Conservation (phyloP, 2,113 vertebrate species). For the Eulemur rufifrons region DNA sequence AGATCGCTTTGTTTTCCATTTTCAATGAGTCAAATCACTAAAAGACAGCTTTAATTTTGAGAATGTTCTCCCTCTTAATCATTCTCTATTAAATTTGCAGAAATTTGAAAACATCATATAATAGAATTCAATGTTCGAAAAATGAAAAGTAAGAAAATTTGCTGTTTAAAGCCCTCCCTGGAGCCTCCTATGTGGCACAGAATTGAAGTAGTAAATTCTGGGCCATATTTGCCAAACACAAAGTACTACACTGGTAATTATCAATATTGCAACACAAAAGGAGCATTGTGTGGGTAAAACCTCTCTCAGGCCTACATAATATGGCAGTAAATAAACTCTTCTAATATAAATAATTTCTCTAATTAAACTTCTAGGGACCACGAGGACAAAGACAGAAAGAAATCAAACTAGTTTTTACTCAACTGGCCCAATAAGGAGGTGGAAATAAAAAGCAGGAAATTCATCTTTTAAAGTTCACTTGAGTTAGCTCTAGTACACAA, state of each 20-base stretch:
- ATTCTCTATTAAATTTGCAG: background rate
- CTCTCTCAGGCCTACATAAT: background rate
- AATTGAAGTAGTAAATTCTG: background rate
- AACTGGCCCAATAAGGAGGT: background rate
- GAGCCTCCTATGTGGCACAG: background rate
- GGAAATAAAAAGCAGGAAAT: background rate
- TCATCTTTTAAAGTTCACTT: background rate
- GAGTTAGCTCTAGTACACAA: background rate
- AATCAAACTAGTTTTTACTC: background rate
- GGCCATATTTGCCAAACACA: background rate
- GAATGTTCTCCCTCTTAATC: conserved; percentile 20
- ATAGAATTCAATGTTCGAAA: background rate
- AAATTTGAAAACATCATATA: background rate
- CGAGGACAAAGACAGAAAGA: background rate
- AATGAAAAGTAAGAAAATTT: background rate
- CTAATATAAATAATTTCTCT: background rate
- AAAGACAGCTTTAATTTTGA: conserved; percentile 12
- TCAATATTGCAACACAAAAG: conserved; percentile 30
- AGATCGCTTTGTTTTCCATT: conserved; percentile 31
- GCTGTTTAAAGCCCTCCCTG: background rate
- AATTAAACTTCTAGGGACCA: background rate
- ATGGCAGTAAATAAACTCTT: background rate
- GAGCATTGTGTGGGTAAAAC: background rate
- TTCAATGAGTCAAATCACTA: conserved; percentile 16
- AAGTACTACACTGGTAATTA: background rate